Percentiles rank a stretch among this genome's conserved stretches.
These are phyloP conservation scores for Baccha elongata DNA, from an alignment of 2,888 invertebrate species.

Conservation along the genomic window DNA sequence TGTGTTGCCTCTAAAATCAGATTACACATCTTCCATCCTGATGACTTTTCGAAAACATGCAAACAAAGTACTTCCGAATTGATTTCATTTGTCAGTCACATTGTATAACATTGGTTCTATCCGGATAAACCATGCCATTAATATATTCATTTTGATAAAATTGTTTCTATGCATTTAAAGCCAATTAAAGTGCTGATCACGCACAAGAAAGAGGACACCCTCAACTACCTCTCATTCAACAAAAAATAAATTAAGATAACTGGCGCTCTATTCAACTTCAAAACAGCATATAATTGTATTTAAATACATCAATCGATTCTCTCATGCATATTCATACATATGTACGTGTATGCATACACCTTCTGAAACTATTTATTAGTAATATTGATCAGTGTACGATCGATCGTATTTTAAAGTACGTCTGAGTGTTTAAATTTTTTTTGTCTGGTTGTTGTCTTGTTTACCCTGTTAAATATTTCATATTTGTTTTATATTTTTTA, in stretches of 20 bases:
- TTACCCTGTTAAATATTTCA: conserved; percentile 32
- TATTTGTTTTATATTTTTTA: conserved; percentile 8
- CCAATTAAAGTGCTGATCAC: conserved; percentile 46
- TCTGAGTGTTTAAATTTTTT: conserved; percentile 13
- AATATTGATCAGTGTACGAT: conserved; percentile 48
- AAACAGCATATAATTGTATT: background rate
- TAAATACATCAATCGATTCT: conserved; percentile 14
- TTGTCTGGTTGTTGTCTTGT: background rate
- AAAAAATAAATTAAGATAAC: background rate
- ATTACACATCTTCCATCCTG: conserved; percentile 1
- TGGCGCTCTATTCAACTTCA: conserved; percentile 17
- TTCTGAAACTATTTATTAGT: conserved; percentile 29
- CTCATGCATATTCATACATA: background rate
- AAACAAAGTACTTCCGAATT: conserved; percentile 18
- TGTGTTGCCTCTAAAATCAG: too few species aligned
- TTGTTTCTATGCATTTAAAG: conserved; percentile 24
- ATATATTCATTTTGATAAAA: conserved; percentile 22
- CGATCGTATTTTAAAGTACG: conserved; percentile 44
- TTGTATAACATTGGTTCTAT: background rate
- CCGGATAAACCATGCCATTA: background rate
- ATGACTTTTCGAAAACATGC: conserved; percentile 8
- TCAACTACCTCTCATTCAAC: background rate
- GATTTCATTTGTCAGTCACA: conserved; percentile 4
- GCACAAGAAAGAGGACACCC: background rate
- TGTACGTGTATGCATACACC: background rate